Evolutionary conservation across 2,888 invertebrate genomes (phyloP), one percentile per base, ranked within the genome.

Genomic region (Rhabditoides inermis): DNA sequence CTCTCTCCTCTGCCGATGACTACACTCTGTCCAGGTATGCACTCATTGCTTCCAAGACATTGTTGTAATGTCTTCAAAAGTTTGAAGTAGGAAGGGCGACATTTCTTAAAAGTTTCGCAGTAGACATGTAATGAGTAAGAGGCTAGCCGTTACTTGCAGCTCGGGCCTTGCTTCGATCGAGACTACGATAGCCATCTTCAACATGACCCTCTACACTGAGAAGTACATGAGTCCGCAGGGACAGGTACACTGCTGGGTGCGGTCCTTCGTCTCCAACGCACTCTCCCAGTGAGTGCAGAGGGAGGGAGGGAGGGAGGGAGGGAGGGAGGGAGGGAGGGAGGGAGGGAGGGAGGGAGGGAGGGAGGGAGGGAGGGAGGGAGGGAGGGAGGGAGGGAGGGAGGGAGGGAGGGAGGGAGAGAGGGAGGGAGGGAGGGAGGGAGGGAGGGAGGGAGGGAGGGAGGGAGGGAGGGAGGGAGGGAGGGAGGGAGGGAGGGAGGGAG

Each of bases 231-330:
- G 83, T 62, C 82, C 85, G 6, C 80, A 81, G 36, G 82, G 83
- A 53, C 72, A 73, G 52, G 60, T 74, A 7, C 66, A 65, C 47
- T 82, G 88, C 58, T 86, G 87, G 48, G 84, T 87, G 0, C 83
- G 90, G 3, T 82, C 86, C 20, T 84, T 87, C 81, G 84, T 88
- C 1, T 87, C 90, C 7, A 90, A 88, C 78, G 84, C 87, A 56
- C 79, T 91, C 45, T 84, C 89, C 0, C 80, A 79, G 12, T 84
- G 83, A 68, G 85, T n/a, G n/a, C n/a, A n/a, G n/a, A n/a, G n/a
- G n/a, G n/a, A n/a, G n/a, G n/a, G n/a, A n/a, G n/a, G n/a, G n/a
- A n/a, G n/a, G 85, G 1, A 80, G 82, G 50, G 80, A 83, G 23
- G 15, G 18, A 15, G 25, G 15, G 30, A 44, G 23, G 7, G 40